Base-by-base conservation (phyloP, 2,888 invertebrate species). In the Drosophila putrida region DNA sequence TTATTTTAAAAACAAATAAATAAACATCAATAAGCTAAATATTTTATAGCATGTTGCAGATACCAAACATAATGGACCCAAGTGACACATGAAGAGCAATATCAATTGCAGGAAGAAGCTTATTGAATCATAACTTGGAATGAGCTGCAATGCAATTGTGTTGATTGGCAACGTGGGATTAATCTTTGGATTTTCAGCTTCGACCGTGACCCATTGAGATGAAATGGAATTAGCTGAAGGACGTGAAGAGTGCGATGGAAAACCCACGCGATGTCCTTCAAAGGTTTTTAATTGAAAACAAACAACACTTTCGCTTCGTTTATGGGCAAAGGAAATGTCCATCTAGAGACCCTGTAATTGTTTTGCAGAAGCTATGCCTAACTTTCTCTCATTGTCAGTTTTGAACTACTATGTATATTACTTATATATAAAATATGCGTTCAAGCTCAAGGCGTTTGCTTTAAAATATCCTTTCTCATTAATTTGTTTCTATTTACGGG, bases 251-350 rank as follows among this genome's bases (percentile, higher is more conserved):
- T 33, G 15, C 9, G 9, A 31, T 6, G 11, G 20, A 31, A 13
- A n/a, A 11, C 13, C 27, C 50, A 13, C 25, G 61, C 39, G 15
- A 27, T 55, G 62, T 11, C 38, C 33, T 41, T 39, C 35, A 31
- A 49, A 47, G 11, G 63, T 65, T 89, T 81, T 88, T 85, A 88
- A 85, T 85, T 85, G 85, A 89, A 85, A 85, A 72, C 80, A 85
- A 85, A 89, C 88, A 85, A 75, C 71, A 77, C 77, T 87, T 85
- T 71, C 53, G 69, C 59, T 58, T 25, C 13, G 43, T 43, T 53
- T 43, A 38, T 36, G 54, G 57, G 55, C 58, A 46, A 33, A 38
- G 13, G 36, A 28, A 51, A 51, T 51, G 25, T 39, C 6, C 9
- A 15, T 20, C 20, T 20, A 20, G 20, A 20, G 20, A 20, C 20